Base-by-base conservation (phyloP, 2,113 vertebrate genomes). In the Oryzias javanicus region DNA sequence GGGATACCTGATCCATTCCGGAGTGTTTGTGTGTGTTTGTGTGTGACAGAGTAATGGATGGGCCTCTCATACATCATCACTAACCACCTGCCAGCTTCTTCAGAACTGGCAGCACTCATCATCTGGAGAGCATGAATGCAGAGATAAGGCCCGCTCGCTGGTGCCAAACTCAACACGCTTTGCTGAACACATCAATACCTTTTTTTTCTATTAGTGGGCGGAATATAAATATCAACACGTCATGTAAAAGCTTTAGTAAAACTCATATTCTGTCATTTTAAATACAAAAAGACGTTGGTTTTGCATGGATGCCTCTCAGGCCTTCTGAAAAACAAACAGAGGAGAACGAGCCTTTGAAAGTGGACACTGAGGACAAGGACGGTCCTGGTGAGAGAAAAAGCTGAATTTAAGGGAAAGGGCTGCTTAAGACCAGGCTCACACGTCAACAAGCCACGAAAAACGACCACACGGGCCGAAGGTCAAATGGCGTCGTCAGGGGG, bases 261-360 rank as follows among this genome's bases (percentile, higher is more conserved):
- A 3, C 42, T 55, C n/a, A 60, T 51, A 42, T 20, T 46, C 22
- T 3, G 4, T 48, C 44, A 65, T 17, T 47, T 49, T 6, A 1
- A 12, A 60, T n/a, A 42, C 5, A 6, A 42, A n/a, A 18, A 55
- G 44, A 35, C 52, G 42, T 61, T 12, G 55, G 70, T 73, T 82
- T 81, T 66, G 64, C 72, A 59, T 53, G 70, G 53, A 70, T 55
- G 62, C 55, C 64, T 80, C 35, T 16, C 29, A 35, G 76, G 59
- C 10, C 66, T 55, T 64, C 45, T 54, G 51, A 63, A 74, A 63
- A 55, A 63, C 49, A 61, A 85, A 80, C 78, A 78, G 64, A 55
- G 59, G 66, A 51, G 75, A 64, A 69, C n/a, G 48, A 70, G 55
- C 67, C 87, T 90, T 87, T 89, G 87, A 89, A 90, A 88, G 62